Base-by-base conservation (phyloP, 1,140 invertebrate genomes). In the Xylocopa sonorina region DNA sequence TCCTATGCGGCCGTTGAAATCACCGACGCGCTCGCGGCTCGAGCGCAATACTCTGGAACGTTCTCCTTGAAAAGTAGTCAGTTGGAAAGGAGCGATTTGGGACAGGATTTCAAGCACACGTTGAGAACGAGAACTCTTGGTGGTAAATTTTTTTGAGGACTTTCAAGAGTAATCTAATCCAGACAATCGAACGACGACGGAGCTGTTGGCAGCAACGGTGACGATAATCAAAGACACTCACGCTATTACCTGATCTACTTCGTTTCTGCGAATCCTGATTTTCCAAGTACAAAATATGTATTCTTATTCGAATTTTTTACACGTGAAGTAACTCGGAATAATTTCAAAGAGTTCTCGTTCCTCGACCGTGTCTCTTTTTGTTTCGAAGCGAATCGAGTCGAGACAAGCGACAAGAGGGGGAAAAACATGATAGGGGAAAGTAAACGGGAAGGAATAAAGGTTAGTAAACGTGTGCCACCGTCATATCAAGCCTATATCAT, bases 401-500 rank as follows among this genome's bases (percentile, higher is more conserved):
- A 43, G 55, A 21, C n/a, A 4, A 38, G 58, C 74, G 71, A 69
- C 24, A 24, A 24, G 66, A n/a, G 60, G 63, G 43, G 64, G 32
- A 48, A 76, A n/a, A n/a, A n/a, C n/a, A n/a, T n/a, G 71, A 41
- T 71, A 51, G 46, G 72, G 64, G 0, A 76, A 62, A 75, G 9
- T 46, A 34, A 63, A 68, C 63, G 69, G 81, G 73, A 80, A 27
- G 58, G 50, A 55, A 53, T 80, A 82, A 83, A 71, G 80, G 71
- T 78, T 76, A 86, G 58, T 85, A 84, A 88, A 88, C 82, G 85
- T 88, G 87, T 88, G 86, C 89, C 90, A 90, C 87, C 87, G 87
- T 91, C 91, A 93, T 93, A 93, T 93, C 92, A 92, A 92, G 88
- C 90, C 90, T 92, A 92, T 93, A 92, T 93, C 91, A 92, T 90